A percentile compares a stretch with the other conserved stretches of the same genome.
These are phyloP conservation scores for Epizoanthus stellaris DNA, from an alignment of 92 coral and sea anemone genomes.

Conservation along the genomic window DNA sequence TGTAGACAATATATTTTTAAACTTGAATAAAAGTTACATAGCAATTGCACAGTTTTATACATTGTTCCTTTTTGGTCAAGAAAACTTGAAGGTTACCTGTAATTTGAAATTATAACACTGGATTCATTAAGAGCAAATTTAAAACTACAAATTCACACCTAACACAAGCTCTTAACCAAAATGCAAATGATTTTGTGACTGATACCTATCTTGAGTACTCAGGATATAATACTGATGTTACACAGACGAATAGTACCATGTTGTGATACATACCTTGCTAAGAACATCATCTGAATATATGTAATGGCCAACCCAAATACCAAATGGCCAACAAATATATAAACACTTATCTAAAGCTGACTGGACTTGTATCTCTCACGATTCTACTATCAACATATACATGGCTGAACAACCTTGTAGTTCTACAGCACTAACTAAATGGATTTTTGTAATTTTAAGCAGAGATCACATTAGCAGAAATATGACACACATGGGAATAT, in stretches of 20 bases:
- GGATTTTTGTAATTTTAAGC: neutral
- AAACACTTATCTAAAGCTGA: neutral
- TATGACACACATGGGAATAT: neutral
- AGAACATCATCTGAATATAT: neutral
- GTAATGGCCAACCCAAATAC: neutral
- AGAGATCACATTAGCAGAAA: neutral
- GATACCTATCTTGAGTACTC: neutral
- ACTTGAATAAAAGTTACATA: constrained; percentile 16
- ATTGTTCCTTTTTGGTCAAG: neutral
- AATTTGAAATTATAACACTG: constrained; percentile 14
- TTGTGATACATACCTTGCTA: neutral
- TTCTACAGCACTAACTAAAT: constrained; percentile 20
- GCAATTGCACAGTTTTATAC: constrained; percentile 2
- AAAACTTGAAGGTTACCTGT: neutral
- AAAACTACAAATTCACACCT: neutral
- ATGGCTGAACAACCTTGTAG: constrained; percentile 26
- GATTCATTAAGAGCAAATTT: neutral
- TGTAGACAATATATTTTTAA: neutral
- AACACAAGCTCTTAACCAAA: neutral
- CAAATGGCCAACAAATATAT: constrained; percentile 16
- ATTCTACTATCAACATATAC: neutral
- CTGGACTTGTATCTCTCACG: constrained; percentile 1
- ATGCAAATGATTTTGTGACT: constrained; percentile 28
- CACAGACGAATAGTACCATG: no score
- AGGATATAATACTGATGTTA: no score